A percentile compares a stretch with the other conserved stretches of the same genome.
Evolutionary conservation across 2,113 vertebrate genomes (phyloP).

Genomic region (Zootoca vivipara): DNA sequence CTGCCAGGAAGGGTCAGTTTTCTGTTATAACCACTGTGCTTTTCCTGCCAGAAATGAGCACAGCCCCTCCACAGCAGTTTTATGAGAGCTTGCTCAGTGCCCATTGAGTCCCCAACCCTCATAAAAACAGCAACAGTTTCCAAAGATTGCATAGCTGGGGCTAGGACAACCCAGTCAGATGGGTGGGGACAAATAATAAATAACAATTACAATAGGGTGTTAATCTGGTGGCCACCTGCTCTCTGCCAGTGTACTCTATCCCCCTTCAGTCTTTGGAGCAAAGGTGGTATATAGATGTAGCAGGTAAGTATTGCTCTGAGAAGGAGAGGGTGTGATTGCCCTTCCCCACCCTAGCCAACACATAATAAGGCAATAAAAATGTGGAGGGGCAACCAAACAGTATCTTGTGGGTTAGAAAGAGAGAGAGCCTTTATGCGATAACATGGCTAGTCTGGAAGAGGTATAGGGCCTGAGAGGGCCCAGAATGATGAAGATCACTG

Average conservation of each 20-base stretch:
- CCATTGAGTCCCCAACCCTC: background rate
- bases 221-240: too few relatives aligned
- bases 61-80: background rate
- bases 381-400: background rate
- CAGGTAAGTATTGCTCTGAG: too few relatives aligned
- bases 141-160: too few relatives aligned
- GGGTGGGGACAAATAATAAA: too few relatives aligned
- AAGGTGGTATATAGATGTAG: background rate
- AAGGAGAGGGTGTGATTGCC: background rate
- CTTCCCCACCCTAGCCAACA: background rate
- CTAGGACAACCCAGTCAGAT: too few relatives aligned
- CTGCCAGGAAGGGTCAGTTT: too few relatives aligned
- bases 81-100: too few relatives aligned
- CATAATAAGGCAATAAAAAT: background rate
- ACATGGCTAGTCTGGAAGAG: background rate
- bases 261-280: background rate
- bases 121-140: too few relatives aligned
- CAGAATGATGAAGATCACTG: constrained; percentile 6
- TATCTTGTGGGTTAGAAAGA: accelerated
- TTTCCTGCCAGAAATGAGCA: too few relatives aligned
- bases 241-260: background rate
- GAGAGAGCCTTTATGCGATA: too few relatives aligned
- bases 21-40: too few relatives aligned
- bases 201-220: too few relatives aligned
- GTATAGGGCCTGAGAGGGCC: background rate